Conservation (phyloP, 1,140 invertebrate genomes). For the Drosophila equinoxialis region DNA sequence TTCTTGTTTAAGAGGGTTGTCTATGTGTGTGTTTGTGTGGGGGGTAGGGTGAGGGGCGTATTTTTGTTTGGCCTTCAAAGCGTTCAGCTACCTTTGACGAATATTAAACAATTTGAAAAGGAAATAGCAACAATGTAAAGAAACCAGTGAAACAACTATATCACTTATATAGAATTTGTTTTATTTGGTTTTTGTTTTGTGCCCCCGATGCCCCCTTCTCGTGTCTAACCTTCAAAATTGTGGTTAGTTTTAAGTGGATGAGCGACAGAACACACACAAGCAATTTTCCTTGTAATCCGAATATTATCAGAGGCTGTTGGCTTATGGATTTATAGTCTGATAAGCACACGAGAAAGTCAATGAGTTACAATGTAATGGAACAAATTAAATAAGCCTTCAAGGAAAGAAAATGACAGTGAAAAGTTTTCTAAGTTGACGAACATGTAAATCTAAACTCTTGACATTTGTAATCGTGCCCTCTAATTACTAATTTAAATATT, state of each 20-base stretch:
- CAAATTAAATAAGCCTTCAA: not conserved
- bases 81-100: slow-evolving; percentile 79
- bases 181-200: slow-evolving; percentile 19
- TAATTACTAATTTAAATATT: too few species aligned
- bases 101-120: slow-evolving; percentile 79
- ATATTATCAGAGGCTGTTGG: slow-evolving; percentile 3
- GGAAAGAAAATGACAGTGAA: not conserved
- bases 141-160: slow-evolving; percentile 71
- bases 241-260: slow-evolving; percentile 6
- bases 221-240: slow-evolving; percentile 39
- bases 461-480: not conserved
- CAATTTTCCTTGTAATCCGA: slow-evolving; percentile 29
- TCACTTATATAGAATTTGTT: slow-evolving; percentile 70
- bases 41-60: not conserved
- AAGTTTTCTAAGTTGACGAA: not conserved
- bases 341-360: not conserved
- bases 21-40: too few species aligned
- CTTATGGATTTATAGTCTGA: not conserved
- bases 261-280: not conserved
- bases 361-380: not conserved
- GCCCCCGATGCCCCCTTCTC: slow-evolving; percentile 11
- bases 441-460: not conserved
- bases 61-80: slow-evolving; percentile 73
- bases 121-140: slow-evolving; percentile 73
- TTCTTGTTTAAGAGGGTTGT: slow-evolving; percentile 31